Evolutionary conservation across 2,797 vertebrate species (phyloP).

Genomic region (Delichon dasypus): DNA sequence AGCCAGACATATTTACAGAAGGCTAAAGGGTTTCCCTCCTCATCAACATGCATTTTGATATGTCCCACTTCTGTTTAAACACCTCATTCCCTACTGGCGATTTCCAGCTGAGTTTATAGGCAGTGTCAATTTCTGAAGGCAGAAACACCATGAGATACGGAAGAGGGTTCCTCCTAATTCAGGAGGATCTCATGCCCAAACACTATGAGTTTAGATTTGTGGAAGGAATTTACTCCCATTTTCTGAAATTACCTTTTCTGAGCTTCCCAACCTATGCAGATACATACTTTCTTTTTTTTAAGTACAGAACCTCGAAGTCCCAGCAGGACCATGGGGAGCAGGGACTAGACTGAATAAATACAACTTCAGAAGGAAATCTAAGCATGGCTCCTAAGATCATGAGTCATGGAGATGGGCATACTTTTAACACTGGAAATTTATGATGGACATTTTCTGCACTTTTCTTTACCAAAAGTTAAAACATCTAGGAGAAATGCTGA

Average conservation of each 20-base stretch:
- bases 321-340: neutral
- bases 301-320: neutral
- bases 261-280: neutral
- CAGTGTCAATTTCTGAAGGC: neutral
- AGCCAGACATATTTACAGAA: conserved; percentile 21
- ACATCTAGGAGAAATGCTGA: neutral
- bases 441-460: neutral
- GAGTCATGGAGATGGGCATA: neutral
- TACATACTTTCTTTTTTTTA: neutral
- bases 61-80: neutral
- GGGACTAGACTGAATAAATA: neutral
- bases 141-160: neutral
- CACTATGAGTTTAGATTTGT: neutral
- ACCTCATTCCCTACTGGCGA: neutral
- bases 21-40: neutral
- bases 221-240: neutral
- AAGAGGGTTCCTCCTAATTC: neutral
- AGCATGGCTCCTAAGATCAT: neutral
- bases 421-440: neutral
- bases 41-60: neutral
- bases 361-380: neutral
- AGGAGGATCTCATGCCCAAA: neutral
- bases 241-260: neutral
- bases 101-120: neutral
- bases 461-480: neutral